A percentile compares a stretch with the other conserved stretches of the same genome.
These are phyloP conservation scores for Tricholaema leucomelas DNA, from an alignment of 2,113 vertebrate genomes.

Conservation along the genomic window DNA sequence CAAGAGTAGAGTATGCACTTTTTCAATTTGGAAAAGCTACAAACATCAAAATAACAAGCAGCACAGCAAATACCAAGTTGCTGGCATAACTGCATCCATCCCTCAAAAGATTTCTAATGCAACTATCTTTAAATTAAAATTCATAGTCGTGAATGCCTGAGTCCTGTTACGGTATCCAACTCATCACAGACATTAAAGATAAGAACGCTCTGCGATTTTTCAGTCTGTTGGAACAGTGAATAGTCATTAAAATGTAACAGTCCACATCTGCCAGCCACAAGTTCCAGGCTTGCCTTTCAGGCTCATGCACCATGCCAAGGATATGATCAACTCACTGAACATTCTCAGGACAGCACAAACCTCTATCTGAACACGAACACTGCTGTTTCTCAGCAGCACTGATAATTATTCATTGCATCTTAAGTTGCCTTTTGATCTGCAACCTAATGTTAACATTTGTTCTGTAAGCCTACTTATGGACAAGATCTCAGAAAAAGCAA, in stretches of 20 bases:
- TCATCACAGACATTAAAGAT: not conserved
- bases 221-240: not conserved
- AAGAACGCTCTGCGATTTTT: not conserved
- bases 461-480: not conserved
- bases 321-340: not conserved
- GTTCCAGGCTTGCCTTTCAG: not conserved
- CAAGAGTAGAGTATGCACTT: not conserved
- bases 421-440: not conserved
- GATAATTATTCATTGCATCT: not conserved
- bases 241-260: not conserved
- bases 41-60: not conserved
- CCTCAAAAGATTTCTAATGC: not conserved
- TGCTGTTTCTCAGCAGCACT: not conserved
- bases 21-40: slow-evolving; percentile 1
- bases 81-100: not conserved
- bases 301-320: not conserved
- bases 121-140: not conserved
- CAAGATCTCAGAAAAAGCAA: not conserved
- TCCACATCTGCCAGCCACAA: not conserved
- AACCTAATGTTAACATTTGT: not conserved
- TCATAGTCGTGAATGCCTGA: not conserved
- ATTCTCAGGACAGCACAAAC: not conserved
- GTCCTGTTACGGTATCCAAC: not conserved
- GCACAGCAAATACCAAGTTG: not conserved
- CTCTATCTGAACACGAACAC: not conserved